Percentiles rank a stretch among this genome's conserved stretches.
Evolutionary conservation across 2,888 invertebrate species (phyloP).

Genomic region (Diloba caeruleocephala): DNA sequence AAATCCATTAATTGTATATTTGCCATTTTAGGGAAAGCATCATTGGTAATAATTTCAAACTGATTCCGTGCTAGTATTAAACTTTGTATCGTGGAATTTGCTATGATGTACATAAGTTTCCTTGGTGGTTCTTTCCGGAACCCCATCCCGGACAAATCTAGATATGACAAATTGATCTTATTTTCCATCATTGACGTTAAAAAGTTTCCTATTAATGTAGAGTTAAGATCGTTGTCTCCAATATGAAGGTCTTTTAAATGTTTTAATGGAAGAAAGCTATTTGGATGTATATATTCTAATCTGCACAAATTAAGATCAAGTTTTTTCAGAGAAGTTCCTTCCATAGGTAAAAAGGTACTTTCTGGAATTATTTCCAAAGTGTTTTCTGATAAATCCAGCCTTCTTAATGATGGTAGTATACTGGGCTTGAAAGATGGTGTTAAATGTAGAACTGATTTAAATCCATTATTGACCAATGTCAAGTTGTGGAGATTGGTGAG

Average conservation of each 20-base stretch:
- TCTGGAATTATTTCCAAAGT: constrained; percentile 78
- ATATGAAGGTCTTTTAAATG: constrained; percentile 81
- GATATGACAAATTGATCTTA: constrained; percentile 76
- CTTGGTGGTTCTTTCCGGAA: constrained; percentile 85
- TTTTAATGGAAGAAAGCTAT: constrained; percentile 82
- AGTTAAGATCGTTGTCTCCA: constrained; percentile 87
- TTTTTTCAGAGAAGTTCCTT: constrained; percentile 76
- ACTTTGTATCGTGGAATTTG: constrained; percentile 82
- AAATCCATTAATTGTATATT: constrained; percentile 88
- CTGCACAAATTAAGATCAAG: constrained; percentile 87
- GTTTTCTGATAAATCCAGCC: constrained; percentile 88
- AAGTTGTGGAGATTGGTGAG: constrained; percentile 83
- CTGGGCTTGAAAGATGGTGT: constrained; percentile 77
- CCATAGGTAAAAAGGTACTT: constrained; percentile 82
- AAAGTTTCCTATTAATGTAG: constrained; percentile 76
- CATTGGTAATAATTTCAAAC: constrained; percentile 85
- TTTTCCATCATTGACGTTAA: constrained; percentile 70
- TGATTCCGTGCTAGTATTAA: constrained; percentile 87
- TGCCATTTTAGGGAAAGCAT: constrained; percentile 88
- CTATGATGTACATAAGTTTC: constrained; percentile 82
- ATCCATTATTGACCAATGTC: constrained; percentile 88
- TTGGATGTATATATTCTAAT: constrained; percentile 85
- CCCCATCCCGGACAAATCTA: constrained; percentile 87
- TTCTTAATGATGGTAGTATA: constrained; percentile 80
- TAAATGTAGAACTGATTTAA: constrained; percentile 78